Evolutionary conservation across 2,113 vertebrate species (phyloP).

Genomic region (Brachypteracias leptosomus): DNA sequence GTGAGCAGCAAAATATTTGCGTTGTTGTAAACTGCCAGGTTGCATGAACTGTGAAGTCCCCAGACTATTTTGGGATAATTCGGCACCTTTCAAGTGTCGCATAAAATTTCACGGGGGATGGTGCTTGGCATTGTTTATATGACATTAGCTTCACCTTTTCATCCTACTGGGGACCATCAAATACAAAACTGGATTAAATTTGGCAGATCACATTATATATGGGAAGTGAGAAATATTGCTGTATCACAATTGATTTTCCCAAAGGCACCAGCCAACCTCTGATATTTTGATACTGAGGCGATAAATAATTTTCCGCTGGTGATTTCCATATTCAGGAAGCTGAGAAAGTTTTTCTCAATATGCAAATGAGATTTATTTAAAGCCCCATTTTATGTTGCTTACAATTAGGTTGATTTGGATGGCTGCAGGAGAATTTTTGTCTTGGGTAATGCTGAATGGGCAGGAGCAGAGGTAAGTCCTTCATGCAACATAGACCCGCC

Average conservation of each 20-base stretch:
- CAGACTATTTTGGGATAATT: conserved; percentile 57
- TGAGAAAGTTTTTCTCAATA: conserved; percentile 36
- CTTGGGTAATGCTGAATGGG: neutral
- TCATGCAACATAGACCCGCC: neutral
- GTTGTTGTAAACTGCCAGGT: conserved; percentile 58
- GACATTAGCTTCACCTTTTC: conserved; percentile 70
- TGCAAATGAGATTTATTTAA: conserved; percentile 61
- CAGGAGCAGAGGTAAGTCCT: neutral
- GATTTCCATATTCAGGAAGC: conserved; percentile 59
- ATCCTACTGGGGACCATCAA: conserved; percentile 66
- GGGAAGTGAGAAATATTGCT: conserved; percentile 64
- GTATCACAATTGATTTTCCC: conserved; percentile 70
- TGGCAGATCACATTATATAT: conserved; percentile 67
- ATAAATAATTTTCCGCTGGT: conserved; percentile 62
- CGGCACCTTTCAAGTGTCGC: conserved; percentile 69
- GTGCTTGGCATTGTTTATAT: conserved; percentile 66
- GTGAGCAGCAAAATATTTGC: conserved; percentile 60
- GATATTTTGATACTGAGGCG: conserved; percentile 53
- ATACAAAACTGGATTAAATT: conserved; percentile 66
- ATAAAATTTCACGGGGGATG: conserved; percentile 67
- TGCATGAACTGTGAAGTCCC: conserved; percentile 54
- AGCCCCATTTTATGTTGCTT: conserved; percentile 29
- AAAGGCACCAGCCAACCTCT: conserved; percentile 57
- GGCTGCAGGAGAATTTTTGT: neutral
- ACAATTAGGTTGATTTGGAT: conserved; percentile 45